Conservation (phyloP, 2,888 invertebrate genomes). For the Orthonychiurus folsomi region DNA sequence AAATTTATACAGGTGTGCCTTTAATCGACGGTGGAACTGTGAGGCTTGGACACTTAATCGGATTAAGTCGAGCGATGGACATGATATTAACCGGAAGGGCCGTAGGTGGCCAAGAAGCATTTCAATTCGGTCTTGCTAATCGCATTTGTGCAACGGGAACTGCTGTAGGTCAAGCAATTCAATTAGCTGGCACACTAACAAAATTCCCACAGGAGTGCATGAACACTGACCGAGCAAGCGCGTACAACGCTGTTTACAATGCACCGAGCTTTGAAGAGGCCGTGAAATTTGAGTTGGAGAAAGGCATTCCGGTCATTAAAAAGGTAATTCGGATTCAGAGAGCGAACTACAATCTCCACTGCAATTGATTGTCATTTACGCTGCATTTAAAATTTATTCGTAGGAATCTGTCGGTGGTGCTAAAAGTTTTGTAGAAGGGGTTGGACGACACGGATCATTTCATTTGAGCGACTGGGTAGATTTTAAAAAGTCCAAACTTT, state of each 20-base stretch:
- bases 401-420: slow-evolving; percentile 60
- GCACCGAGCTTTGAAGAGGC: slow-evolving; percentile 60
- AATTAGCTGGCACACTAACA: slow-evolving; percentile 59
- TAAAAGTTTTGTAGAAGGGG: slow-evolving; percentile 57
- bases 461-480: slow-evolving; percentile 3
- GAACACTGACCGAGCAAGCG: slow-evolving; percentile 52
- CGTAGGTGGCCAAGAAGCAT: slow-evolving; percentile 67
- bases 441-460: slow-evolving; percentile 61
- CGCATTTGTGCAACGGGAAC: slow-evolving; percentile 73
- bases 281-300: slow-evolving; percentile 56
- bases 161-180: slow-evolving; percentile 65
- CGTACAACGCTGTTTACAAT: slow-evolving; percentile 59
- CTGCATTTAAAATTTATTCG: slow-evolving; percentile 40
- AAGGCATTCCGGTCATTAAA: slow-evolving; percentile 51
- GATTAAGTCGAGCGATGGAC: slow-evolving; percentile 76
- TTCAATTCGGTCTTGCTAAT: slow-evolving; percentile 70
- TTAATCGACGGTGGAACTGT: slow-evolving; percentile 50
- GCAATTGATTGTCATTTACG: not conserved
- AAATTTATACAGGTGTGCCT: slow-evolving; percentile 27
- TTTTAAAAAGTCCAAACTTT: not conserved
- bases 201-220: slow-evolving; percentile 71
- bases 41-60: slow-evolving; percentile 71
- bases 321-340: slow-evolving; percentile 41
- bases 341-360: no score
- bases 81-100: slow-evolving; percentile 78